phyloP scores from a whole-genome alignment of 2,797 vertebrate genomes.

The Micropoecilia bifurca region DNA sequence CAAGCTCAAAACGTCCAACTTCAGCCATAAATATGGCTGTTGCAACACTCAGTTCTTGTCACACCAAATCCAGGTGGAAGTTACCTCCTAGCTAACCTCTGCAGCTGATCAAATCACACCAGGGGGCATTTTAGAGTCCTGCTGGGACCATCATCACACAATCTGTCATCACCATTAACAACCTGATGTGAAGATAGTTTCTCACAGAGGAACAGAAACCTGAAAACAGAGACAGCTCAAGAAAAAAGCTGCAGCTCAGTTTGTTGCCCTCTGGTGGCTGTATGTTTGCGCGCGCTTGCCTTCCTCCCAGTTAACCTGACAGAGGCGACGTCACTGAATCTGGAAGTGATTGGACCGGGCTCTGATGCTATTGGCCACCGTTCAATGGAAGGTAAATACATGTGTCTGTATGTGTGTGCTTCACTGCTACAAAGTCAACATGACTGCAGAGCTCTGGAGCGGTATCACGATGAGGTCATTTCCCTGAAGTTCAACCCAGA shows the following conservation, averaged over 20 bases:
- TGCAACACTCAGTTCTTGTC: constrained; percentile 9
- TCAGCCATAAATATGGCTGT: constrained; percentile 6
- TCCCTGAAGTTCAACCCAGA: constrained; percentile 86
- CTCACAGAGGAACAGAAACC: constrained; percentile 27
- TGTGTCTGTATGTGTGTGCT: constrained; percentile 30
- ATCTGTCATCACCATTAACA: constrained; percentile 33
- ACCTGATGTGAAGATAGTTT: constrained; percentile 28
- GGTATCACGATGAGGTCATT: constrained; percentile 88
- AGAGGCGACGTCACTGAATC: constrained; percentile 85
- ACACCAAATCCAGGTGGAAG: constrained; percentile 20
- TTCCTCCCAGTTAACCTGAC: constrained; percentile 80
- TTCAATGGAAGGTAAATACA: constrained; percentile 78
- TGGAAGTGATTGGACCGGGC: constrained; percentile 90
- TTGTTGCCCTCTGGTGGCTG: constrained; percentile 33
- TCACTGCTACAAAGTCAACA: constrained; percentile 84
- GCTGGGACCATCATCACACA: constrained; percentile 9
- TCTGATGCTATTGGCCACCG: constrained; percentile 87
- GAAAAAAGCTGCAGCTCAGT: constrained; percentile 37
- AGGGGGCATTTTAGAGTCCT: constrained; percentile 28
- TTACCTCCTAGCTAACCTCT: constrained; percentile 14
- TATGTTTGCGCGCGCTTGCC: constrained; percentile 42
- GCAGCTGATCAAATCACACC: constrained; percentile 23
- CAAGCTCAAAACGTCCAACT: neutral
- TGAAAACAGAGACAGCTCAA: constrained; percentile 30
- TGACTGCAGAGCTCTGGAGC: constrained; percentile 81